phyloP scores from a whole-genome alignment of 2,113 vertebrate genomes.

The Geothlypis trichas region DNA sequence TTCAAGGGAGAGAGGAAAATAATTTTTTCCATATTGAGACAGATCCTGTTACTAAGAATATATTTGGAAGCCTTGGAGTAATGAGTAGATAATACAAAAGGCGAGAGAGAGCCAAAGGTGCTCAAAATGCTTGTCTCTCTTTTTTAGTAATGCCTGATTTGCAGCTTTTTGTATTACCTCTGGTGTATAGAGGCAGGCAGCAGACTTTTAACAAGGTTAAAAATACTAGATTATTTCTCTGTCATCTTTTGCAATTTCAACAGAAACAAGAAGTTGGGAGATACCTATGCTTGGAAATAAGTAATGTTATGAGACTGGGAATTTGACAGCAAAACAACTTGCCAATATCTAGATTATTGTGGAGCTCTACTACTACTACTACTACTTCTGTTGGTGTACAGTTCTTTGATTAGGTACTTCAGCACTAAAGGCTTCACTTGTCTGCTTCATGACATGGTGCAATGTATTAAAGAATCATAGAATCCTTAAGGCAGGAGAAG shows the following conservation, averaged over 20 bases:
- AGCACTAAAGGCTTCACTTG: background rate
- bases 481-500: background rate
- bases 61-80: background rate
- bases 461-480: background rate
- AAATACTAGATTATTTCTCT: background rate
- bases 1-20: background rate
- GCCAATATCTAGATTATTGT: background rate
- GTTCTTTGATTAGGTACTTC: background rate
- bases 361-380: background rate
- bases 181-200: background rate
- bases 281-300: background rate
- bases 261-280: background rate
- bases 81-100: background rate
- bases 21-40: background rate
- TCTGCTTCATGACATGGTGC: background rate
- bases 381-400: accelerated
- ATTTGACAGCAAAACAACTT: background rate
- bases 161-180: background rate
- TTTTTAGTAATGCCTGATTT: background rate
- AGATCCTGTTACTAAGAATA: background rate
- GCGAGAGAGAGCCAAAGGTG: background rate
- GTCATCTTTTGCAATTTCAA: background rate
- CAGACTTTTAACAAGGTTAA: background rate
- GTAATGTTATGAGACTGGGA: background rate
- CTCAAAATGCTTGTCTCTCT: background rate